Conservation (phyloP, 2,888 invertebrate genomes). For the Apotomis betuletana region DNA sequence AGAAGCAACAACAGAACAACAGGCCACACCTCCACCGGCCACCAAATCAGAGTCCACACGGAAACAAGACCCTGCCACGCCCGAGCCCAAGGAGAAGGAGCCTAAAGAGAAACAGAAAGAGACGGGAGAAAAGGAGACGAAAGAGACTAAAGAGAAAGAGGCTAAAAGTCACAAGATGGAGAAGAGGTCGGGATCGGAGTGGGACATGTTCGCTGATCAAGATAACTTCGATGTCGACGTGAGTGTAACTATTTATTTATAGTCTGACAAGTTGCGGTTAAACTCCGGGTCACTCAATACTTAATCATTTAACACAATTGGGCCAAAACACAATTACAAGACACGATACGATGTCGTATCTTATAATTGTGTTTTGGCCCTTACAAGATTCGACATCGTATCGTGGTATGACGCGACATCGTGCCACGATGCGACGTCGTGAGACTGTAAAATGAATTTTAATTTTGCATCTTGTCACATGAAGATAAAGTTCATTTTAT, state of each 20-base stretch:
- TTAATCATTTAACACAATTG: too few species aligned
- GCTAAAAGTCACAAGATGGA: not conserved
- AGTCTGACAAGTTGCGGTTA: too few species aligned
- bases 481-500: too few species aligned
- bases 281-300: too few species aligned
- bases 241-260: conserved; percentile 50
- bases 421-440: too few species aligned
- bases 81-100: not conserved
- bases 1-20: not conserved
- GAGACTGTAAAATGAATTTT: too few species aligned
- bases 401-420: too few species aligned
- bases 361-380: too few species aligned
- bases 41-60: not conserved
- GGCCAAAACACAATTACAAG: too few species aligned
- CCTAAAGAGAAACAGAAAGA: conserved; percentile 5
- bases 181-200: conserved; percentile 73
- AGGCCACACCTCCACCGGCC: conserved; percentile 31
- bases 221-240: conserved; percentile 88
- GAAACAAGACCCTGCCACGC: not conserved
- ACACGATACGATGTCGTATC: too few species aligned
- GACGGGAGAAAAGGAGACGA: not conserved
- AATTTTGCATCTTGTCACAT: too few species aligned
- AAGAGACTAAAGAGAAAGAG: not conserved
- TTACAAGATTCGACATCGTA: too few species aligned
- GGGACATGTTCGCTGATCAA: conserved; percentile 97